phyloP scores from a whole-genome alignment of 92 coral and sea anemone species.

The Desmophyllum pertusum region DNA sequence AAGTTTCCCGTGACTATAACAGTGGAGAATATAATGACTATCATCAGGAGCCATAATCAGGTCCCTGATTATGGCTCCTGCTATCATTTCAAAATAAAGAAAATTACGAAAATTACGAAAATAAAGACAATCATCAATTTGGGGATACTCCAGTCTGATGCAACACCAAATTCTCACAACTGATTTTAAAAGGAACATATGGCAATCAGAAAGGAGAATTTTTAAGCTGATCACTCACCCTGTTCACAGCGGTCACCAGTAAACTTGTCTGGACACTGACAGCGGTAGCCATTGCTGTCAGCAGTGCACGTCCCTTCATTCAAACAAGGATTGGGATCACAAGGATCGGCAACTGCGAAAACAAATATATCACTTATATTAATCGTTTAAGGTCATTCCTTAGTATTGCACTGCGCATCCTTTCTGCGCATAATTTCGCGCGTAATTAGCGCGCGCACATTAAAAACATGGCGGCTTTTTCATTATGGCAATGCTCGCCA shows the following conservation, averaged over 20 bases:
- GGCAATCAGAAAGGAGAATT: neutral
- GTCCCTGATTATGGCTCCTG: no score
- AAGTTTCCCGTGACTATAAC: neutral
- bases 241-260: slow-evolving; percentile 3
- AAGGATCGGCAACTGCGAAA: neutral
- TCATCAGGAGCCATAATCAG: no score
- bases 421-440: no score
- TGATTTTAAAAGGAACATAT: neutral
- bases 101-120: neutral
- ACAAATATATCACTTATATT: no score
- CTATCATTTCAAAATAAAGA: no score
- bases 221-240: neutral
- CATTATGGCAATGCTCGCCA: no score
- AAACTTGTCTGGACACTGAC: neutral
- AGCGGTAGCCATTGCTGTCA: neutral
- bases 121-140: neutral
- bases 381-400: no score
- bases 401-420: no score
- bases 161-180: no score
- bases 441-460: no score
- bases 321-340: neutral
- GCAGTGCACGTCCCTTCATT: slow-evolving; percentile 8
- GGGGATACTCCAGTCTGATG: neutral
- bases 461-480: no score
- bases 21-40: neutral